phyloP scores from a whole-genome alignment of 2,113 vertebrate species.

The Pygoscelis adeliae region DNA sequence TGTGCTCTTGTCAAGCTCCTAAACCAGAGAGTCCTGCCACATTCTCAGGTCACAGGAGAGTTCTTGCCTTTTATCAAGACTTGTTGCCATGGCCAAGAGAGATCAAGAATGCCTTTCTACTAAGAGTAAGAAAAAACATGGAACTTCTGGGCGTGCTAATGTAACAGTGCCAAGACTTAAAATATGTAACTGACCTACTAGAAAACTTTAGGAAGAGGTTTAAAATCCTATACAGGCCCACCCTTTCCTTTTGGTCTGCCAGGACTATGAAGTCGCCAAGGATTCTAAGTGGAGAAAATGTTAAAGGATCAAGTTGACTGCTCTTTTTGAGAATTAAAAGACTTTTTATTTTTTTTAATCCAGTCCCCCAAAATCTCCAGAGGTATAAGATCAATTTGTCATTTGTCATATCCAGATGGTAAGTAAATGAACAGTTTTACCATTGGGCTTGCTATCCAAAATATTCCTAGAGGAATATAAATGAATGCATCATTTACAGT shows the following conservation, averaged over 20 bases:
- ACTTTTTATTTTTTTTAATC: not conserved
- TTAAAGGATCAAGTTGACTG: not conserved
- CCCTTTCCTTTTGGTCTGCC: not conserved
- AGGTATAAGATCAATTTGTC: slow-evolving; percentile 42
- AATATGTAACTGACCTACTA: not conserved
- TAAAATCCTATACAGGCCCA: not conserved
- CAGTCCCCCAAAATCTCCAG: not conserved
- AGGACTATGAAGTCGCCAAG: not conserved
- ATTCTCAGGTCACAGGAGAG: not conserved
- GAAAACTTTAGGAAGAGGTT: not conserved
- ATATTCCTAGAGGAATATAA: slow-evolving; percentile 51
- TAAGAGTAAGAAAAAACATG: not conserved
- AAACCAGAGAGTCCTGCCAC: not conserved
- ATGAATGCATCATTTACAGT: slow-evolving; percentile 41
- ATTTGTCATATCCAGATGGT: slow-evolving; percentile 59
- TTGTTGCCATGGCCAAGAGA: not conserved
- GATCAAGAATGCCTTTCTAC: not conserved
- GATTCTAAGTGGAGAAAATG: not conserved
- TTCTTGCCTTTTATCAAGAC: not conserved
- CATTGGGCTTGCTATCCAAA: slow-evolving; percentile 2
- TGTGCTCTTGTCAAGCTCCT: not conserved
- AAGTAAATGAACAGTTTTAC: slow-evolving; percentile 47
- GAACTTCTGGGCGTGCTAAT: not conserved
- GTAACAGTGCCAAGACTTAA: not conserved
- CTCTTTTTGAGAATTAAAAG: not conserved